phyloP scores from a whole-genome alignment of 1,140 invertebrate species.

The Scaptomyza pallida region DNA sequence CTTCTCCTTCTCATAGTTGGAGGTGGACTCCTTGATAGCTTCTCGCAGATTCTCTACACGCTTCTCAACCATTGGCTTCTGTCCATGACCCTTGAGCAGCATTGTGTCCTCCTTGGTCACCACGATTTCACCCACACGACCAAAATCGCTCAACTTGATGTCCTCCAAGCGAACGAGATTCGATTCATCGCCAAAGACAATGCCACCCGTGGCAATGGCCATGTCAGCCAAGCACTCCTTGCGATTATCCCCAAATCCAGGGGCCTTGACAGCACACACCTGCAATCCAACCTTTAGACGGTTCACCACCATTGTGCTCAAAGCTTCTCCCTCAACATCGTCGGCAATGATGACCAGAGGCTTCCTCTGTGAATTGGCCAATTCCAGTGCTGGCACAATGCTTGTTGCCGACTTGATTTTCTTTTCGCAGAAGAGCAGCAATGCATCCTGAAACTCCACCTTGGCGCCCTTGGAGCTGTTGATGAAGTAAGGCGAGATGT shows the following conservation, averaged over 20 bases:
- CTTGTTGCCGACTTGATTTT: constrained; percentile 98
- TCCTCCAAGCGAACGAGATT: constrained; percentile 98
- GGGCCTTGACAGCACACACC: constrained; percentile 99
- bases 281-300: constrained; percentile 98
- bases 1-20: constrained; percentile 99
- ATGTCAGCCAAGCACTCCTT: constrained; percentile 98
- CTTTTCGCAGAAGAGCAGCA: constrained; percentile 97
- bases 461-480: constrained; percentile 98
- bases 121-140: constrained; percentile 96
- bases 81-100: constrained; percentile 94
- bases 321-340: constrained; percentile 99
- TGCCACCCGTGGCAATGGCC: constrained; percentile 98
- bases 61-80: constrained; percentile 93
- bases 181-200: constrained; percentile 99
- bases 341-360: constrained; percentile 98
- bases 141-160: constrained; percentile 94
- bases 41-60: constrained; percentile 95
- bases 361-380: constrained; percentile 96
- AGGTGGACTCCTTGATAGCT: constrained; percentile 96
- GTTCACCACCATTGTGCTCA: constrained; percentile 98
- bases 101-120: constrained; percentile 99
- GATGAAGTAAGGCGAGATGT: constrained; percentile 99
- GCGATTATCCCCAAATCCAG: constrained; percentile 99
- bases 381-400: constrained; percentile 98
- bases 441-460: constrained; percentile 98